Evolutionary conservation across 2,888 invertebrate species (phyloP), one percentile per base, ranked within the genome.

Genomic region (Aricia artaxerxes): DNA sequence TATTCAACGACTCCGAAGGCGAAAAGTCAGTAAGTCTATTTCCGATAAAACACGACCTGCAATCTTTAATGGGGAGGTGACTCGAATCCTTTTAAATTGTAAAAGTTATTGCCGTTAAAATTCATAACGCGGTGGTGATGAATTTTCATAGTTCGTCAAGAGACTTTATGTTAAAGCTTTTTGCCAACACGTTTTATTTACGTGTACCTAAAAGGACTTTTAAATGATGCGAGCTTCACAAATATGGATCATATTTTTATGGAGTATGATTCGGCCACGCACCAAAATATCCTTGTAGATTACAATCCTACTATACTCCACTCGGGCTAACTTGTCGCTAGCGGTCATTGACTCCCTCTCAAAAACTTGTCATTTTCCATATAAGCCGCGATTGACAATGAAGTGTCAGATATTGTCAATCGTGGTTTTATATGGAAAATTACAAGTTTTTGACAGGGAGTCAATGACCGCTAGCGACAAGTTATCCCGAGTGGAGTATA

Each of bases 1-100:
- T 94, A 93, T 94, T 92, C 94, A 93, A 91, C 91, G 87, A 89
- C 88, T 88, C 86, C 88, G 91, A 92, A 92, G 91, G 91, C 92
- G 87, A 73, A 24, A 73, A 73, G 73, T 44, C 44, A 44, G 88
- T 92, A 93, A 93, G 93, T 90, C 90, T 88, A 89, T 93, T 92
- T 90, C 89, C 92, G 89, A 92, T 92, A 92, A 91, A 89, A 88
- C 86, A 86, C 82, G 85, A 85, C 85, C 85, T 84, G 83, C 84
- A 85, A 87, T 86, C 86, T 88, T 87, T 90, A 89, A 73, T 73
- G 82, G 84, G 81, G 81, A 79, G 79, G 83, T 82, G 80, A 82
- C 82, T 83, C 85, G 85, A 85, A 83, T 84, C 82, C 85, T 86
- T 83, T 80, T 81, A 82, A 84, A 86, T 83, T 85, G 83, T 75